Evolutionary conservation across 2,113 vertebrate genomes (phyloP), one percentile per base, ranked within the genome.

Genomic region (Nerophis ophidion): DNA sequence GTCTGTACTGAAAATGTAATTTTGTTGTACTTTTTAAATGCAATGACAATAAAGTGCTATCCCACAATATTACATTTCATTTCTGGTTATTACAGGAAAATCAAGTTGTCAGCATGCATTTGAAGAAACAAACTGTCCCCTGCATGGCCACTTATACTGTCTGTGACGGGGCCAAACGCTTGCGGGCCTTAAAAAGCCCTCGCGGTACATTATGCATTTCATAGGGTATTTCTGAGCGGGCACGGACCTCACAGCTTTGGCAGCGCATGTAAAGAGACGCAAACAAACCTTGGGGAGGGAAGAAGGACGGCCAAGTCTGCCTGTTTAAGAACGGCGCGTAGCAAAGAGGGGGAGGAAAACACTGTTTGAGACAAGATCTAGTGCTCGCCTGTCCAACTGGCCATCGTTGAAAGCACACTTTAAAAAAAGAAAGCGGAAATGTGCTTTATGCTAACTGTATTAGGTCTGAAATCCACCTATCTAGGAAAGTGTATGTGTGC

Each of bases 201-300:
- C 2, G 50, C 67, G 56, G 77, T 73, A 75, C 81, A 63, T 84
- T 87, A 84, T 86, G 81, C 74, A 84, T 85, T 87, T 87, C 84
- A 85, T 83, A 86, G 81, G 88, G 76, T 72, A 68, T 85, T 86
- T 89, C 81, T 76, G 81, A 88, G 75, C 63, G 65, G 79, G 70
- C 79, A 82, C 81, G 88, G 84, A 89, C 85, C 87, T 89, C 84
- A 72, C 80, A 61, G 65, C 81, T 88, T 26, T 90, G 89, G 88
- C 89, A 89, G 75, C 14, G 56, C 48, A 64, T 69, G 74, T 64
- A 73, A 84, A 81, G 81, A 79, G 75, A 84, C 68, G 83, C 89
- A 88, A 88, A 89, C 85, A 89, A 89, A 89, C 83, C 75, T 75
- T 64, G 52, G 77, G 81, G 82, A 86, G 69, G 80, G 62, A 71